These are phyloP conservation scores for Pachyrhynchus sulphureomaculatus DNA, from an alignment of 1,140 invertebrate species.

Conservation along the genomic window DNA sequence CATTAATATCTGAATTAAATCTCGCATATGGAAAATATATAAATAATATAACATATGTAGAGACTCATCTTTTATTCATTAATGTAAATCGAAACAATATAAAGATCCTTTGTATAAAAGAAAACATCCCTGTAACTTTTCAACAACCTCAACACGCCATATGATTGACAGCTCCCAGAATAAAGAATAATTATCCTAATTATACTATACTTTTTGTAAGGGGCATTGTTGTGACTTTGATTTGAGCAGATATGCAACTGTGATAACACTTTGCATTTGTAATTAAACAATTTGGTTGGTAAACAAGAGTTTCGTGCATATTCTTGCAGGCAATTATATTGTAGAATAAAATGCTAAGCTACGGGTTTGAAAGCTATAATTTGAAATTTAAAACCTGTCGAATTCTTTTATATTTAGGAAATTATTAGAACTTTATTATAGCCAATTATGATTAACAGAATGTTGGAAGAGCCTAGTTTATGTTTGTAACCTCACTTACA, in stretches of 20 bases:
- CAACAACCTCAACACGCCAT: slow-evolving; percentile 21
- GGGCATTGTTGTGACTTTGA: slow-evolving; percentile 7
- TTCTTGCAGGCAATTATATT: slow-evolving; percentile 16
- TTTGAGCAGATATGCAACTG: slow-evolving; percentile 10
- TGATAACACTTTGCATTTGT: slow-evolving; percentile 14
- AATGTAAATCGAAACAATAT: too few species aligned
- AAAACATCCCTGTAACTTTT: too few species aligned
- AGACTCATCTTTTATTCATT: too few species aligned
- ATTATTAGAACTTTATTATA: too few species aligned
- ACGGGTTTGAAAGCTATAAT: background rate
- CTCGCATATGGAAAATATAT: too few species aligned
- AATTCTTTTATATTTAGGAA: background rate
- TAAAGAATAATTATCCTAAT: slow-evolving; percentile 28
- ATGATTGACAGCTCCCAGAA: slow-evolving; percentile 31
- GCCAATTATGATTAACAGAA: too few species aligned
- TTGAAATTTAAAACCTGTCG: background rate
- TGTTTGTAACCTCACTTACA: too few species aligned
- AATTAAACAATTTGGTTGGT: slow-evolving; percentile 19
- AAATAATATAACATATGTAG: too few species aligned
- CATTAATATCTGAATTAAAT: too few species aligned
- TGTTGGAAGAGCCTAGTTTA: too few species aligned
- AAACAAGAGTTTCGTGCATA: slow-evolving; percentile 18
- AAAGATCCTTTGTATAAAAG: too few species aligned
- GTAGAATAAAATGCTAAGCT: slow-evolving; percentile 1
- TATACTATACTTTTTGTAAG: slow-evolving; percentile 3